phyloP scores from a whole-genome alignment of 2,797 vertebrate species.

The Acanthis flammea region DNA sequence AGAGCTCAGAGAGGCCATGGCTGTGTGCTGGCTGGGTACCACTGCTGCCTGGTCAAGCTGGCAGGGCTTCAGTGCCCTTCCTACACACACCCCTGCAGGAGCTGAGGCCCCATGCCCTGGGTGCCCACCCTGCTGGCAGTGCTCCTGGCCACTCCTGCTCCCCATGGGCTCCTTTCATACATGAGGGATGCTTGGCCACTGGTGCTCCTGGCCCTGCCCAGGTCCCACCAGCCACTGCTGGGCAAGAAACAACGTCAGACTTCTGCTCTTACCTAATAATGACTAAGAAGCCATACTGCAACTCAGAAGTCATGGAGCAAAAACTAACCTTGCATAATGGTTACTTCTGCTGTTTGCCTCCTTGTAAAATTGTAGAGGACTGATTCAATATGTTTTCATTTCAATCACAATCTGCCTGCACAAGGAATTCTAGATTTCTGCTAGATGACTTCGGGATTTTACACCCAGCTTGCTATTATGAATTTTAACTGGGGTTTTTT shows the following conservation, averaged over 20 bases:
- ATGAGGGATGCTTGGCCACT: neutral
- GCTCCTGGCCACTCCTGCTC: rapidly evolving
- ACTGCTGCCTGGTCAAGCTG: neutral
- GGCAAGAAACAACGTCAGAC: neutral
- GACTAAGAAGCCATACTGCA: neutral
- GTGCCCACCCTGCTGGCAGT: neutral
- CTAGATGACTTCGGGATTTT: neutral
- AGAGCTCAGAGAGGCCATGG: neutral
- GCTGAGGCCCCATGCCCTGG: neutral
- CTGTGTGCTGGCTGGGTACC: neutral
- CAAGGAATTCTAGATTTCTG: neutral
- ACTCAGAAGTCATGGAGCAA: neutral
- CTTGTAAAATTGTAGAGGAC: neutral
- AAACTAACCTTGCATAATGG: neutral
- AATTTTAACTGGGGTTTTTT: neutral
- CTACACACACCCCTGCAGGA: neutral
- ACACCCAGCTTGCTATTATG: neutral
- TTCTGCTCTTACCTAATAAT: neutral
- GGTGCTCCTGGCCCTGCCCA: neutral
- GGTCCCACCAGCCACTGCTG: neutral
- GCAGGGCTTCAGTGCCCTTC: neutral
- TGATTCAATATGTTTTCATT: neutral
- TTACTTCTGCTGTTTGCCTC: neutral
- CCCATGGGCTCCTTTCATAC: neutral
- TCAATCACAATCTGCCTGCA: neutral